Conservation (phyloP, 92 coral and sea anemone species). For the Muricea muricata region DNA sequence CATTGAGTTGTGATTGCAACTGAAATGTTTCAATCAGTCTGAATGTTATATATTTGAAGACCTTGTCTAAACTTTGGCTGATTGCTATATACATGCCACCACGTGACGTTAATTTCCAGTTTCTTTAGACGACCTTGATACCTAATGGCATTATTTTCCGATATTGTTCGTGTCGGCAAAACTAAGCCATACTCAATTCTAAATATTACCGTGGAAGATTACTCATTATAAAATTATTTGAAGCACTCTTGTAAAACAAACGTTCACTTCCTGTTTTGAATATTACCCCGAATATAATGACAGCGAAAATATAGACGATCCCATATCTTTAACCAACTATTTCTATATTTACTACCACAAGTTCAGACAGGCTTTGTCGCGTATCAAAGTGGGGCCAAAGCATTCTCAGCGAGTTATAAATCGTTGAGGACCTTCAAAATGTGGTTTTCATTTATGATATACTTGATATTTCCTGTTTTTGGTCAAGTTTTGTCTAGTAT, state of each 20-base stretch:
- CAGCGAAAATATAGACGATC: not conserved
- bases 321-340: not conserved
- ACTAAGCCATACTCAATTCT: too few species aligned
- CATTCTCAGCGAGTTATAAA: not conserved
- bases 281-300: not conserved
- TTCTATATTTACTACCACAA: not conserved
- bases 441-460: not conserved
- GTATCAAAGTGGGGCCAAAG: not conserved
- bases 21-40: not conserved
- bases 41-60: too few species aligned
- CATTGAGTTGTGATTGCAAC: not conserved
- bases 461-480: conserved; percentile 33
- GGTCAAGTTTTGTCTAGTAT: not conserved
- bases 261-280: not conserved
- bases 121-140: too few species aligned
- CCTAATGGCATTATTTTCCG: too few species aligned
- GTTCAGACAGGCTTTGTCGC: not conserved
- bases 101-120: too few species aligned
- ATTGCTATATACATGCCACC: too few species aligned
- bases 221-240: not conserved
- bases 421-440: conserved; percentile 9
- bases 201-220: too few species aligned
- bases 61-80: too few species aligned
- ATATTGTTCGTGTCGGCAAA: too few species aligned
- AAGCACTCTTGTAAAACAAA: not conserved